Evolutionary conservation across 2,888 invertebrate genomes (phyloP).

Genomic region (Tiliacea citrago): DNA sequence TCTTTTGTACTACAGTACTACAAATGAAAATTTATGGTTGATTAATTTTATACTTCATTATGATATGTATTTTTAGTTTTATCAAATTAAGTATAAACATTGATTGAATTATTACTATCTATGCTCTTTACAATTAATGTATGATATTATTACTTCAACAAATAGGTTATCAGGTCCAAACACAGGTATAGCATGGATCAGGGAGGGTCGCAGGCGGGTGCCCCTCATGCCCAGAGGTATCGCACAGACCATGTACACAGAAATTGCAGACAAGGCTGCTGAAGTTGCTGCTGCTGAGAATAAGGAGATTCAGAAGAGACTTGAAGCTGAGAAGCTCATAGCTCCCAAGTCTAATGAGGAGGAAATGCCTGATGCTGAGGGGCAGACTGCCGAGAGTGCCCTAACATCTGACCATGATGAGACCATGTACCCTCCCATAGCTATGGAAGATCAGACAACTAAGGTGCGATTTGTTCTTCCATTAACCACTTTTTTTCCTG

Average conservation of each 20-base stretch:
- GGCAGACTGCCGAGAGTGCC: slow-evolving; percentile 78
- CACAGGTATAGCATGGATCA: slow-evolving; percentile 95
- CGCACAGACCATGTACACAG: slow-evolving; percentile 96
- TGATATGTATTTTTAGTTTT: background rate
- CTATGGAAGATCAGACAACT: slow-evolving; percentile 86
- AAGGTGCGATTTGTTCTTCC: slow-evolving; percentile 74
- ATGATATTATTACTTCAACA: slow-evolving; percentile 26
- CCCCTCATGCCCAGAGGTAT: slow-evolving; percentile 96
- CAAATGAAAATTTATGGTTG: background rate
- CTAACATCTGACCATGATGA: slow-evolving; percentile 77
- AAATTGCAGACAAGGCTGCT: slow-evolving; percentile 95
- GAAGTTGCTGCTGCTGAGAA: slow-evolving; percentile 83
- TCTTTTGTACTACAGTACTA: background rate
- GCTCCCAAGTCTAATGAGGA: slow-evolving; percentile 82
- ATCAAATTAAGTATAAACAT: background rate
- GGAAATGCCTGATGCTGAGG: slow-evolving; percentile 78
- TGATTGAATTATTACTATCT: background rate
- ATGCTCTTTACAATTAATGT: slow-evolving; percentile 12
- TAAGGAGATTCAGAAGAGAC: slow-evolving; percentile 81
- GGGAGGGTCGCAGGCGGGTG: slow-evolving; percentile 96
- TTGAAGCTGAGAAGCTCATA: slow-evolving; percentile 82
- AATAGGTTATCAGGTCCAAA: slow-evolving; percentile 92
- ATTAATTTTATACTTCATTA: background rate
- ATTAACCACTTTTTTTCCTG: background rate
- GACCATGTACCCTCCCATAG: slow-evolving; percentile 81